These are phyloP conservation scores for Heliocidaris tuberculata DNA, from an alignment of 35 echinoderm and acorn worm species.

Conservation along the genomic window DNA sequence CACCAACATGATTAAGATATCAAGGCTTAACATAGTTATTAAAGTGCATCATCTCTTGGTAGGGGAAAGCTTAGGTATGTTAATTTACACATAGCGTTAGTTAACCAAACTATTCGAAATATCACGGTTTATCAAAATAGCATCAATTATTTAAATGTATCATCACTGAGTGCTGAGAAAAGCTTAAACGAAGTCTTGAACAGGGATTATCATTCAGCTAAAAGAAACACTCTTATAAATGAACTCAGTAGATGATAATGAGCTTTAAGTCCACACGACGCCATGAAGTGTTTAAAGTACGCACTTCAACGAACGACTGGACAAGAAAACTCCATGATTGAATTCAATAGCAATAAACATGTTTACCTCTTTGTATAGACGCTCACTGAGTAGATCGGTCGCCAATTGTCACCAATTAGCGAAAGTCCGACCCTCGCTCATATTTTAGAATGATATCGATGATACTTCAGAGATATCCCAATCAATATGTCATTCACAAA, in stretches of 20 bases:
- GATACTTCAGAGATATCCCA: not conserved
- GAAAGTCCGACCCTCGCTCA: not conserved
- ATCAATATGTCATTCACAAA: slow-evolving; percentile 31
- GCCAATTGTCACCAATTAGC: slow-evolving; percentile 1
- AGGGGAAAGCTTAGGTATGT: no score
- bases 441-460: slow-evolving; percentile 6
- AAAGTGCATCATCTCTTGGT: no score
- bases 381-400: not conserved
- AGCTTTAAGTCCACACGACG: not conserved
- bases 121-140: no score
- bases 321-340: not conserved
- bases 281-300: slow-evolving; percentile 10
- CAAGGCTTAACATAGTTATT: no score
- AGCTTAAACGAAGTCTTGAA: not conserved
- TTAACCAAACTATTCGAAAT: no score
- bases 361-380: not conserved
- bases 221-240: not conserved
- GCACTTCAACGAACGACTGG: not conserved
- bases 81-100: no score
- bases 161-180: not conserved
- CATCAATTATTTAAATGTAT: no score
- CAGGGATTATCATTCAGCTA: not conserved
- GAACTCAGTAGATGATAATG: not conserved
- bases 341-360: not conserved
- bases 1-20: no score